Percentiles rank a stretch among this genome's conserved stretches.
phyloP scores from a whole-genome alignment of 2,888 invertebrate genomes.

The Eremobia ochroleuca region DNA sequence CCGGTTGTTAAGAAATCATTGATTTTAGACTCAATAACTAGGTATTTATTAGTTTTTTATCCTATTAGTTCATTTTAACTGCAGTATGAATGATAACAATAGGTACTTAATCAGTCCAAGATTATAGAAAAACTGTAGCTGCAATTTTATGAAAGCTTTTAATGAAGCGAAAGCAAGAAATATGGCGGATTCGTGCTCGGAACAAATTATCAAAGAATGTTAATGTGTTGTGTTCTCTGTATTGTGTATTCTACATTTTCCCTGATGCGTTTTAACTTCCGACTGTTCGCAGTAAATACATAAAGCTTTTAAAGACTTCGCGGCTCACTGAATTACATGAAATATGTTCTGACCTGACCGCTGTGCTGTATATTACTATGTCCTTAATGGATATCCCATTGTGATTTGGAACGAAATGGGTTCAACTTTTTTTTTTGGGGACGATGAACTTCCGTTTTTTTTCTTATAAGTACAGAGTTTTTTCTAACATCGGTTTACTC shows the following conservation, averaged over 20 bases:
- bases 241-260: slow-evolving; percentile 35
- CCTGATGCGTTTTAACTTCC: slow-evolving; percentile 42
- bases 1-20: not conserved
- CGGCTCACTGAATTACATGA: slow-evolving; percentile 52
- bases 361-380: slow-evolving; percentile 23
- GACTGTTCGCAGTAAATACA: slow-evolving; percentile 52
- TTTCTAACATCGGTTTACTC: not conserved
- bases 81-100: not conserved
- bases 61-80: not conserved
- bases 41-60: not conserved
- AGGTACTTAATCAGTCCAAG: not conserved
- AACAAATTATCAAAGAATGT: slow-evolving; percentile 14
- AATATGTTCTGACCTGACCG: slow-evolving; percentile 32
- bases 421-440: not conserved
- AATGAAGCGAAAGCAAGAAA: slow-evolving; percentile 15
- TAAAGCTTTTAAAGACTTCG: slow-evolving; percentile 69
- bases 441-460: too few relatives aligned
- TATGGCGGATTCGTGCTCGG: slow-evolving; percentile 1
- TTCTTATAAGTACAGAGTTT: not conserved
- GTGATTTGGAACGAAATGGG: slow-evolving; percentile 2
- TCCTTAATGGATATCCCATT: slow-evolving; percentile 19
- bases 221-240: not conserved
- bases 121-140: not conserved
- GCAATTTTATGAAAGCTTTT: not conserved
- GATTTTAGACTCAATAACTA: not conserved